Conservation (phyloP, 1,140 invertebrate species). For the Piezodorus guildinii region DNA sequence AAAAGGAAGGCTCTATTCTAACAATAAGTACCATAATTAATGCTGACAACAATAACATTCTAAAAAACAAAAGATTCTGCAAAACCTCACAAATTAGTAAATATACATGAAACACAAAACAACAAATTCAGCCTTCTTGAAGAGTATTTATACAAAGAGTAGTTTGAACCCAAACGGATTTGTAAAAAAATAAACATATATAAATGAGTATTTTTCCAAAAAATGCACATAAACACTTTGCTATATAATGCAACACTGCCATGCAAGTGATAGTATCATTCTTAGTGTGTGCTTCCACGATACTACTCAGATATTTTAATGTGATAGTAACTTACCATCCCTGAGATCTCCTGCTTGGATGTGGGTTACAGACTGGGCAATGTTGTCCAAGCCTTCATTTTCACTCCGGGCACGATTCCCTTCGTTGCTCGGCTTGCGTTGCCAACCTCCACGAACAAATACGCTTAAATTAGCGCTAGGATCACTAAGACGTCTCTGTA, state of each 20-base stretch:
- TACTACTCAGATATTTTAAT: background rate
- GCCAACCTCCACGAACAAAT: constrained; percentile 72
- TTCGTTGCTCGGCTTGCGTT: constrained; percentile 44
- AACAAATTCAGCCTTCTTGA: too few relatives aligned
- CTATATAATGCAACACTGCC: constrained; percentile 1
- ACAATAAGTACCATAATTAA: too few relatives aligned
- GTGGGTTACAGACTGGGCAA: constrained; percentile 70
- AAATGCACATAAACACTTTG: constrained; percentile 1
- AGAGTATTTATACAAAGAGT: too few relatives aligned
- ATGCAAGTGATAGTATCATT: too few relatives aligned
- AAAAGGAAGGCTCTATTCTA: too few relatives aligned
- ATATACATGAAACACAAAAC: too few relatives aligned
- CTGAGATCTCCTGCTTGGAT: constrained; percentile 87
- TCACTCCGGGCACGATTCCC: constrained; percentile 72
- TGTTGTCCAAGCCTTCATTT: constrained; percentile 75
- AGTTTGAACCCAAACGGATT: too few relatives aligned
- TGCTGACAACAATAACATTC: too few relatives aligned
- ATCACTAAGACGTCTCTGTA: constrained; percentile 78
- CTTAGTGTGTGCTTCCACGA: background rate
- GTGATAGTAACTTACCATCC: constrained; percentile 60
- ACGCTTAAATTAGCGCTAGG: constrained; percentile 87
- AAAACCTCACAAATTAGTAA: too few relatives aligned
- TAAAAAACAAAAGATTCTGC: too few relatives aligned
- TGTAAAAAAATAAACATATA: too few relatives aligned
- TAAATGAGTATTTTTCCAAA: too few relatives aligned